phyloP scores from a whole-genome alignment of 2,888 invertebrate species.

The Tuberolachnus salignus region DNA sequence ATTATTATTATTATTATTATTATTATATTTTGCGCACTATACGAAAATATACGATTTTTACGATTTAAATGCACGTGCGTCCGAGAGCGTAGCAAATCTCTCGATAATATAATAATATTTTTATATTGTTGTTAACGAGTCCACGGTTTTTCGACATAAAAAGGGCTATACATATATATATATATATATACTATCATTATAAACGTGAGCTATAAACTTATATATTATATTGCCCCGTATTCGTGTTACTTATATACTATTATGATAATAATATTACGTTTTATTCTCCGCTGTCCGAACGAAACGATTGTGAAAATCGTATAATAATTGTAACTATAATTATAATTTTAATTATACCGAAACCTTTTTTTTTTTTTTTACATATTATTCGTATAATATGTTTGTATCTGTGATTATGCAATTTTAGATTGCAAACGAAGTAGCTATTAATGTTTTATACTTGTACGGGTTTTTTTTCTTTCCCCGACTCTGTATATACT shows the following conservation, averaged over 20 bases:
- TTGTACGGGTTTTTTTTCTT: no score
- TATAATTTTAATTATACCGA: no score
- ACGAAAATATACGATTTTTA: constrained; percentile 1
- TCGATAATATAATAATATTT: not conserved
- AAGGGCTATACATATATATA: constrained; percentile 17
- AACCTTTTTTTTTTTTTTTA: no score
- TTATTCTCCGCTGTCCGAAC: not conserved
- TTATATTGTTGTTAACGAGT: not conserved
- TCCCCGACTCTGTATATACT: no score
- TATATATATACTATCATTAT: not conserved
- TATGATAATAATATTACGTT: not conserved
- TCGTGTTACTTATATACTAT: not conserved
- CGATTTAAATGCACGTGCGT: constrained; percentile 31
- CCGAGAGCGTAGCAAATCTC: constrained; percentile 34
- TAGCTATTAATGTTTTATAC: no score
- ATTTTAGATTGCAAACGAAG: no score
- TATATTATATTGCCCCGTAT: no score
- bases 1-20: not conserved
- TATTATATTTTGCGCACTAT: not conserved
- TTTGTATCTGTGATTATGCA: no score
- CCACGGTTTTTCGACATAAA: not conserved
- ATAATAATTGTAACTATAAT: no score
- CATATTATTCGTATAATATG: no score
- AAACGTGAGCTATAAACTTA: no score
- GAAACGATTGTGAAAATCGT: no score